phyloP scores from a whole-genome alignment of 92 coral and sea anemone species.

The Phenganax subtilis region DNA sequence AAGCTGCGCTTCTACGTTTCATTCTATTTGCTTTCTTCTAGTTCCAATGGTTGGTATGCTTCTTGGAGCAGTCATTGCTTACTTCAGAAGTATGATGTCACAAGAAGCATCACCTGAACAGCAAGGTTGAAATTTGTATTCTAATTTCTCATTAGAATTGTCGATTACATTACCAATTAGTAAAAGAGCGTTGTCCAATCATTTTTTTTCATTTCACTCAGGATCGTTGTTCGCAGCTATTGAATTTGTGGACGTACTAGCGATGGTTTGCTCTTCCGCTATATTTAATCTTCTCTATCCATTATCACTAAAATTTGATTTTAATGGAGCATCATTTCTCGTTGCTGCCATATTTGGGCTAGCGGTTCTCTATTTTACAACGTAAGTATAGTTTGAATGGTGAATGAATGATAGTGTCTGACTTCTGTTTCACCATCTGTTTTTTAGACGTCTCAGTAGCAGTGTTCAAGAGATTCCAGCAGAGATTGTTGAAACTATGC shows the following conservation, averaged over 20 bases:
- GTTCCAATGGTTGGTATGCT: constrained; percentile 66
- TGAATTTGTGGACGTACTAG: constrained; percentile 51
- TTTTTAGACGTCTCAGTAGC: constrained; percentile 10
- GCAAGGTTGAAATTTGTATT: constrained; percentile 55
- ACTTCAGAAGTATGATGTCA: constrained; percentile 59
- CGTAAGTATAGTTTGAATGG: constrained; percentile 2
- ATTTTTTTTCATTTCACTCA: constrained; percentile 14
- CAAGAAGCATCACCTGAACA: constrained; percentile 55
- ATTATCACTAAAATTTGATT: constrained; percentile 52
- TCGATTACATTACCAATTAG: not conserved
- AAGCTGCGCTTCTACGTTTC: not conserved
- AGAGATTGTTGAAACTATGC: not conserved
- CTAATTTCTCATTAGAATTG: not conserved
- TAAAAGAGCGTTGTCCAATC: not conserved
- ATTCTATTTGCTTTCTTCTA: constrained; percentile 13
- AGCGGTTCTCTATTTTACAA: constrained; percentile 17
- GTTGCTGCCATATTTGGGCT: constrained; percentile 20
- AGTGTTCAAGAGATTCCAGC: not conserved
- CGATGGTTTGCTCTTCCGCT: constrained; percentile 54
- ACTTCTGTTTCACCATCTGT: not conserved
- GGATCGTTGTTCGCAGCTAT: constrained; percentile 71
- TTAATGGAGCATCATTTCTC: constrained; percentile 55
- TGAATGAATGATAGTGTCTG: not conserved
- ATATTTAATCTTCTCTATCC: constrained; percentile 73
- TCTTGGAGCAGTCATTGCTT: constrained; percentile 56